These are phyloP conservation scores for Catostylus mosaicus DNA, from an alignment of 30 jellyfish, hydroid and myxozoan species.

Conservation along the genomic window DNA sequence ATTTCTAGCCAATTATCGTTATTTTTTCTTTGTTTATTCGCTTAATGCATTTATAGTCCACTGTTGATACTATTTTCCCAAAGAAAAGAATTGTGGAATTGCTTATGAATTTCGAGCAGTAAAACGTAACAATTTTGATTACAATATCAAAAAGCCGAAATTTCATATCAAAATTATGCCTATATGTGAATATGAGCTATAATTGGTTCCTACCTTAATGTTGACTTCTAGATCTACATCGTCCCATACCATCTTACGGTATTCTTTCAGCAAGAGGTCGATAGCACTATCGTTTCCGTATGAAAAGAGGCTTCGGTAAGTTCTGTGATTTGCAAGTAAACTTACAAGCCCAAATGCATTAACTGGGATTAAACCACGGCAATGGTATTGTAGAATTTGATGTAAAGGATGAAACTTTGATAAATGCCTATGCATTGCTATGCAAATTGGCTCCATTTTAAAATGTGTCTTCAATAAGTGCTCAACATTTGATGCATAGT, in stretches of 20 bases:
- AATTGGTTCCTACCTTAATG: slow-evolving; percentile 54
- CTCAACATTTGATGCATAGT: slow-evolving; percentile 37
- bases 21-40: no score
- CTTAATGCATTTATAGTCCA: no score
- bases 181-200: no score
- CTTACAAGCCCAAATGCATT: slow-evolving; percentile 19
- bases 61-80: no score
- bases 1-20: no score
- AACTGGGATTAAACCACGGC: slow-evolving; percentile 71
- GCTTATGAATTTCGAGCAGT: no score
- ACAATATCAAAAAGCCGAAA: no score
- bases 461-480: slow-evolving; percentile 76
- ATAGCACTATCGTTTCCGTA: slow-evolving; percentile 30
- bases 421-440: slow-evolving; percentile 58
- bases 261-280: slow-evolving; percentile 24
- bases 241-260: slow-evolving; percentile 34
- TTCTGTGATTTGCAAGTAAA: background rate
- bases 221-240: slow-evolving; percentile 33
- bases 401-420: slow-evolving; percentile 79
- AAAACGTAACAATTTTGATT: no score
- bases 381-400: slow-evolving; percentile 69
- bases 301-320: slow-evolving; percentile 3
- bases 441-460: slow-evolving; percentile 78
- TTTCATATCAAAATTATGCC: no score
- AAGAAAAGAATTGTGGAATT: no score